Percentiles rank a stretch among this genome's conserved stretches.
phyloP scores from a whole-genome alignment of 2,113 vertebrate genomes.

The Motacilla alba region DNA sequence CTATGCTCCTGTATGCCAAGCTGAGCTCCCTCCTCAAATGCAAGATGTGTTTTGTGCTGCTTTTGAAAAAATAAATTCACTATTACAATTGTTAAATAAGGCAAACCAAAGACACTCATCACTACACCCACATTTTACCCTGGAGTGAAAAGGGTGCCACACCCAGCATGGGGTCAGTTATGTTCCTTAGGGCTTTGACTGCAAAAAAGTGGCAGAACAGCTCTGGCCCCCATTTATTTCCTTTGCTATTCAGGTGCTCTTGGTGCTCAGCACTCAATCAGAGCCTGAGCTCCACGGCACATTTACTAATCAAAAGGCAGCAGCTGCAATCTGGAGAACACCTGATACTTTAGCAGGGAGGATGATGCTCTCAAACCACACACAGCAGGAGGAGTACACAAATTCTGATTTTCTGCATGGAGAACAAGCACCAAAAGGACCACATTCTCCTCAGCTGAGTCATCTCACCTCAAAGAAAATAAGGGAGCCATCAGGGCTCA shows the following conservation, averaged over 20 bases:
- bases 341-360: neutral
- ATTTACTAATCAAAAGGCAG: neutral
- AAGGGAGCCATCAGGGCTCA: neutral
- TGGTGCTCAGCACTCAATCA: neutral
- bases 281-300: neutral
- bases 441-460: neutral
- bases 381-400: neutral
- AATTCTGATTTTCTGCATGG: neutral
- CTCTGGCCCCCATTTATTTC: neutral
- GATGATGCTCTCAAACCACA: neutral
- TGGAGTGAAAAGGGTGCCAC: neutral
- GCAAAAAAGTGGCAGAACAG: neutral
- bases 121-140: neutral
- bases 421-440: neutral
- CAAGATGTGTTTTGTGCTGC: neutral
- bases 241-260: neutral
- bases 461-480: neutral
- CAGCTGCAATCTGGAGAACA: neutral
- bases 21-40: neutral
- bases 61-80: neutral
- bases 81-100: neutral
- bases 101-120: neutral
- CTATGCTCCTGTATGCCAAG: neutral
- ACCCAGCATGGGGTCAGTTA: neutral
- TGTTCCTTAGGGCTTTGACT: accelerated